A percentile compares a stretch with the other conserved stretches of the same genome.
These are phyloP conservation scores for Zoanthus sansibaricus DNA, from an alignment of 92 coral and sea anemone genomes.

Conservation along the genomic window DNA sequence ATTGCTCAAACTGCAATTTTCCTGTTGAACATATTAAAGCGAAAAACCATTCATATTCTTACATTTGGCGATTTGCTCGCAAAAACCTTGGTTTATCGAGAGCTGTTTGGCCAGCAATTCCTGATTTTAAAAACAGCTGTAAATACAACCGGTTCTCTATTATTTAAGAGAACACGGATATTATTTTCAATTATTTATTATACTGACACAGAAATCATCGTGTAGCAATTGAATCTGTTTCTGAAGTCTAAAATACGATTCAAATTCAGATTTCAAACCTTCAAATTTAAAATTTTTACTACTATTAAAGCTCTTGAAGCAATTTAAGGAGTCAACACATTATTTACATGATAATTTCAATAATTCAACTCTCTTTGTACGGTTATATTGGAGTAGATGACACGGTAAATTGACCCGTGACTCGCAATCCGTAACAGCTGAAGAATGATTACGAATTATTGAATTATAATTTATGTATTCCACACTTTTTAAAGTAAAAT, in stretches of 20 bases:
- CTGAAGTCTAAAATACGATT: neutral
- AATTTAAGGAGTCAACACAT: neutral
- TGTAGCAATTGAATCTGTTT: neutral
- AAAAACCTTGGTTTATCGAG: too few relatives aligned
- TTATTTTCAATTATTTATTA: neutral
- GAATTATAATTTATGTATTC: slow-evolving; percentile 17
- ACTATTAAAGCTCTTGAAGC: neutral
- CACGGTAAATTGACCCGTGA: slow-evolving; percentile 18
- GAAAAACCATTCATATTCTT: neutral
- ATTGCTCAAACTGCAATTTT: neutral
- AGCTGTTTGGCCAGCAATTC: neutral
- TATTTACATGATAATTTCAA: neutral
- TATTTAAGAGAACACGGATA: neutral
- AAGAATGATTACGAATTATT: neutral
- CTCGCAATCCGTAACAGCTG: slow-evolving; percentile 24
- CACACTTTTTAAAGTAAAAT: slow-evolving; percentile 16
- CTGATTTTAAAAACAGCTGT: neutral
- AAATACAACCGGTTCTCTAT: neutral
- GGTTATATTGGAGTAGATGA: neutral
- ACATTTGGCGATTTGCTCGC: too few relatives aligned
- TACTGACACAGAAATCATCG: neutral
- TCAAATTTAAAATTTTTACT: neutral
- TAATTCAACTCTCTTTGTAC: neutral
- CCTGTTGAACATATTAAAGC: neutral
- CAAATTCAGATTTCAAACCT: neutral